Evolutionary conservation across 2,888 invertebrate genomes (phyloP).

Genomic region (Pyralis farinalis): DNA sequence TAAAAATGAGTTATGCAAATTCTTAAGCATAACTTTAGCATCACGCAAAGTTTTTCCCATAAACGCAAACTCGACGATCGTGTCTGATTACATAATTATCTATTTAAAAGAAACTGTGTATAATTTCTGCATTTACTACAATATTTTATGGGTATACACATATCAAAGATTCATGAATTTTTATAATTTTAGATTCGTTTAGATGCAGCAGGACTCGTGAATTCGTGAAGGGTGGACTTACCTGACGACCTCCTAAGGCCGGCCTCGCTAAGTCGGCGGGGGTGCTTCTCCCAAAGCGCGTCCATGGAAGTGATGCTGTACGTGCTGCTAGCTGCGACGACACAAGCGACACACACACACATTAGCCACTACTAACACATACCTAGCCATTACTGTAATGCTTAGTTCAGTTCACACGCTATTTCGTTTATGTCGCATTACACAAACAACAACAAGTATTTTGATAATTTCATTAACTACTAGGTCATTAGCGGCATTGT

Average conservation of each 20-base stretch:
- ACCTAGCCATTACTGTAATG: conserved; percentile 14
- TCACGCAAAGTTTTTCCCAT: conserved; percentile 1
- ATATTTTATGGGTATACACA: too few relatives aligned
- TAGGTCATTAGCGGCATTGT: background rate
- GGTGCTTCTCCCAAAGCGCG: conserved; percentile 87
- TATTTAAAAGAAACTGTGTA: too few relatives aligned
- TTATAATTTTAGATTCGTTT: conserved; percentile 8
- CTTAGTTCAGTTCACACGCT: conserved; percentile 20
- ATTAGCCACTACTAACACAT: conserved; percentile 68
- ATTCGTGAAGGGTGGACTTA: conserved; percentile 51
- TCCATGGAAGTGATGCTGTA: conserved; percentile 85
- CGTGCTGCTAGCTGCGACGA: conserved; percentile 77
- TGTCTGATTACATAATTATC: too few relatives aligned
- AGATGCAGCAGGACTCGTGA: background rate
- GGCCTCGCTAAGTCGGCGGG: conserved; percentile 87
- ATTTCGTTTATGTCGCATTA: conserved; percentile 16
- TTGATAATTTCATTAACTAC: background rate
- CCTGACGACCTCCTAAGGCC: conserved; percentile 89
- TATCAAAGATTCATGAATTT: too few relatives aligned
- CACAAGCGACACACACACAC: conserved; percentile 72
- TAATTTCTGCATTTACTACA: too few relatives aligned
- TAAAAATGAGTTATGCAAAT: background rate
- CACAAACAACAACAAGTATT: background rate
- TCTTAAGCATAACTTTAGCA: conserved; percentile 7
- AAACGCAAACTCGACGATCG: too few relatives aligned